A percentile compares a stretch with the other conserved stretches of the same genome.
phyloP scores from a whole-genome alignment of 2,888 invertebrate species.

The Ichneumoninae sp. region DNA sequence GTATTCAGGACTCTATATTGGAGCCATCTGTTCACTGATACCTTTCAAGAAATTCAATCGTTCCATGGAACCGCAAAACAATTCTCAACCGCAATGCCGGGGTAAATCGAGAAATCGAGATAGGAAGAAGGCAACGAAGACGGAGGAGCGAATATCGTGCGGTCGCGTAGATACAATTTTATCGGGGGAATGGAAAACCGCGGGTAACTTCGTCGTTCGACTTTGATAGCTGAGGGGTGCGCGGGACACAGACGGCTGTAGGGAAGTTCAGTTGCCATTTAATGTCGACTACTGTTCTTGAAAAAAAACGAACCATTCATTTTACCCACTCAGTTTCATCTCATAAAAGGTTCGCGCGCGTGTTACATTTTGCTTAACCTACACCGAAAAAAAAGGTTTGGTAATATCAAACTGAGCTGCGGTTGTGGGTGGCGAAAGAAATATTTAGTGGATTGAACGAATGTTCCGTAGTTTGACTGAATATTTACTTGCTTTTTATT shows the following conservation, averaged over 20 bases:
- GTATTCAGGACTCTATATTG: not conserved
- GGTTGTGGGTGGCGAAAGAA: too few relatives aligned
- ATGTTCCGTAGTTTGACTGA: too few relatives aligned
- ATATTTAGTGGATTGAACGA: too few relatives aligned
- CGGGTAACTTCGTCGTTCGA: not conserved
- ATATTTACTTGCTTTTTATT: too few relatives aligned
- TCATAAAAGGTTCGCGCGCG: too few relatives aligned
- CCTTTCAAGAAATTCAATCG: slow-evolving; percentile 14
- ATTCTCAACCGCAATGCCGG: slow-evolving; percentile 2
- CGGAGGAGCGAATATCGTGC: not conserved
- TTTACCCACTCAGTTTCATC: too few relatives aligned
- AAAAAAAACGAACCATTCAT: not conserved
- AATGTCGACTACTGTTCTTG: not conserved
- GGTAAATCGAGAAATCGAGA: slow-evolving; percentile 17
- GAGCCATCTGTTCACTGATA: slow-evolving; percentile 7
- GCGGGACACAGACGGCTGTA: not conserved
- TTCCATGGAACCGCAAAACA: slow-evolving; percentile 2
- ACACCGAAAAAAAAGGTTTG: too few relatives aligned
- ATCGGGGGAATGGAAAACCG: slow-evolving; percentile 7
- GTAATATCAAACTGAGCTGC: too few relatives aligned
- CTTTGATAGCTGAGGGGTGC: not conserved
- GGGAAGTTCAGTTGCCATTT: not conserved
- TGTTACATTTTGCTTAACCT: not conserved
- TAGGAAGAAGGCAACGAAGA: not conserved
- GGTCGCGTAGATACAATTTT: slow-evolving; percentile 13